Percentiles rank a stretch among this genome's conserved stretches.
These are phyloP conservation scores for Corbicula japonica DNA, from an alignment of 2,888 invertebrate genomes.

Conservation along the genomic window DNA sequence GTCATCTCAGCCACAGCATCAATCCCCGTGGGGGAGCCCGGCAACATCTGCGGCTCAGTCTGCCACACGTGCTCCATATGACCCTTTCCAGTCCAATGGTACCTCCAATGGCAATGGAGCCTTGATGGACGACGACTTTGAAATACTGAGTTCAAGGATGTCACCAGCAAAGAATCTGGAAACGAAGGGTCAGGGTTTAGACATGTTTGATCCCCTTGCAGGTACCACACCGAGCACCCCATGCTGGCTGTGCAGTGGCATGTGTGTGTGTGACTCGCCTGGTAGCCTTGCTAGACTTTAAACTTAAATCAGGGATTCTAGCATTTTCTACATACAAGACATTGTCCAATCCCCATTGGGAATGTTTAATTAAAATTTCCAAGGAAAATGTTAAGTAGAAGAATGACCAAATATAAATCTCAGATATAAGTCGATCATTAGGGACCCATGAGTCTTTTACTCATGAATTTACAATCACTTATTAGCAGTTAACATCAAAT, in stretches of 20 bases:
- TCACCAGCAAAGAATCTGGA: constrained; percentile 73
- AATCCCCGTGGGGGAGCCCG: constrained; percentile 27
- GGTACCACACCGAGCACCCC: constrained; percentile 61
- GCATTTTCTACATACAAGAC: too few species aligned
- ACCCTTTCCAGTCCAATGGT: constrained; percentile 89
- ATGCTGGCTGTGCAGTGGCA: constrained; percentile 19
- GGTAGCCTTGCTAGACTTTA: constrained; percentile 44
- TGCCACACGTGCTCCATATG: constrained; percentile 89
- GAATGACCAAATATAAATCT: too few species aligned
- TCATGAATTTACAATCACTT: too few species aligned
- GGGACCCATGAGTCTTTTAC: too few species aligned
- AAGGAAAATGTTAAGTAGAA: too few species aligned
- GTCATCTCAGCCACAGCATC: constrained; percentile 40
- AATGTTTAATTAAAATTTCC: too few species aligned
- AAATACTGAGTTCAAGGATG: constrained; percentile 79
- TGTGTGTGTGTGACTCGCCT: constrained; percentile 44
- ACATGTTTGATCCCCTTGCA: constrained; percentile 80
- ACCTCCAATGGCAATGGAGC: constrained; percentile 67
- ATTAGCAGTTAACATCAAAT: too few species aligned
- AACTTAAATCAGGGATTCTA: too few species aligned
- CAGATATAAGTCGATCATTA: too few species aligned
- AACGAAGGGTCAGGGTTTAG: constrained; percentile 65
- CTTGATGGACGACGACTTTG: constrained; percentile 84
- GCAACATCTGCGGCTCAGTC: constrained; percentile 15
- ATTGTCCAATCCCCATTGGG: too few species aligned